Evolutionary conservation across 2,797 vertebrate species (phyloP), one percentile per base, ranked within the genome.

Genomic region (Characodon lateralis): DNA sequence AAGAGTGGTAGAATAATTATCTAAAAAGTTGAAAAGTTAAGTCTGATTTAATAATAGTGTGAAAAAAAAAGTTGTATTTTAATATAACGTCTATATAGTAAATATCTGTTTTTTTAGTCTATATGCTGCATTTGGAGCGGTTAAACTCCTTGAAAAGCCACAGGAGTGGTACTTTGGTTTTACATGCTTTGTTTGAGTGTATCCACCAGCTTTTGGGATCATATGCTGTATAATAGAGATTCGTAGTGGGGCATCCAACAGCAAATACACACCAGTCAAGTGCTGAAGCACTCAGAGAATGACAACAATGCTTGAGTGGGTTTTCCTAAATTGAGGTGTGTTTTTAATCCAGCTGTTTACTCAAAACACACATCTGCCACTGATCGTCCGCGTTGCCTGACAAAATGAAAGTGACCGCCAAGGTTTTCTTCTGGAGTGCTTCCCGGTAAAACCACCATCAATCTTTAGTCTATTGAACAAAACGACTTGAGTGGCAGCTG

Each of bases 221-320:
- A 43, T 50, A 53, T 71, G 58, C 61, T 75, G 13, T 72, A 51
- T 76, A 79, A 83, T 83, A 75, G 75, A 76, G 39, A 74, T 66
- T 72, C 35, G 39, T 77, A 80, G 35, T 75, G 63, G 50, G 66
- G 51, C 46, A 70, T 79, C 70, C 50, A 46, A 51, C 35, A 79
- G 20, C 22, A 7, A 51, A 66, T 73, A 58, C 72, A 65, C 48
- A 76, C 46, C 46, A 78, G 65, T 53, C 5, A 20, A 82, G 76
- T 76, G 51, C 50, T 53, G 56, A 8, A n/a, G 50, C 53, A 53
- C 59, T 82, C 56, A 59, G 71, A 3, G 16, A 66, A 73, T 74
- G 72, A 78, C 69, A 71, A 56, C 61, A 46, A 20, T 56, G 51
- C 58, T 41, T 39, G 31, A 53, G 65, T 31, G 35, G 61, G 43